A percentile compares a stretch with the other conserved stretches of the same genome.
Evolutionary conservation across 2,888 invertebrate species (phyloP).

Genomic region (Argyresthia goedartella): DNA sequence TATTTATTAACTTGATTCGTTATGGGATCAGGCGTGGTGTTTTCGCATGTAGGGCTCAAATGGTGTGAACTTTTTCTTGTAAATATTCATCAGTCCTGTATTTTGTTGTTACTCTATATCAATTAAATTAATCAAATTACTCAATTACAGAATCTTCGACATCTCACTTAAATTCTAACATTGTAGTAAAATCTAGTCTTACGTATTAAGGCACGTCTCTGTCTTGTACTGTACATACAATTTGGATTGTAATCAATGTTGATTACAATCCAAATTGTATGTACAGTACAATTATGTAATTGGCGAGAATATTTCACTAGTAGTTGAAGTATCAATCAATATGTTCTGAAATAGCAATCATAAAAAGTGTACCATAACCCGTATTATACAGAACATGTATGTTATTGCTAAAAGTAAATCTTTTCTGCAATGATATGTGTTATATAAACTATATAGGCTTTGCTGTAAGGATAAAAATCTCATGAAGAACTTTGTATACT

Average conservation of each 20-base stretch:
- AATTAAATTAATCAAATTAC: background rate
- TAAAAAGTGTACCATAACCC: too few species aligned
- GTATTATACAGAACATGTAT: background rate
- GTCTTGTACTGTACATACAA: slow-evolving; percentile 58
- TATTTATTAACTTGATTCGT: too few species aligned
- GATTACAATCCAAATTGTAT: too few species aligned
- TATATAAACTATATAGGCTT: slow-evolving; percentile 52
- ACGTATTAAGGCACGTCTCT: slow-evolving; percentile 56
- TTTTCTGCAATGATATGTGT: slow-evolving; percentile 56
- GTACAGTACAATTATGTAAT: slow-evolving; percentile 45
- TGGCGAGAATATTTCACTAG: slow-evolving; percentile 44
- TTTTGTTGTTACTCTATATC: slow-evolving; percentile 3
- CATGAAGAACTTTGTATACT: slow-evolving; percentile 32
- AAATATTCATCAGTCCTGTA: background rate
- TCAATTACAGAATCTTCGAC: slow-evolving; percentile 3
- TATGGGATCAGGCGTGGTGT: background rate
- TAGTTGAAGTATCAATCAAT: slow-evolving; percentile 11
- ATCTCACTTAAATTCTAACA: slow-evolving; percentile 27
- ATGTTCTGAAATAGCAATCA: too few species aligned
- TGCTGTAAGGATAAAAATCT: slow-evolving; percentile 51
- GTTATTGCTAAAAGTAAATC: slow-evolving; percentile 39
- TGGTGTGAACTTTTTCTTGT: background rate
- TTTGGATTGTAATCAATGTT: slow-evolving; percentile 34
- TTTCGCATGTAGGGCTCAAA: background rate
- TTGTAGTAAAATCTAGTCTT: slow-evolving; percentile 69